These are phyloP conservation scores for Benitochromis conjunctus DNA, from an alignment of 2,113 vertebrate genomes.

Conservation along the genomic window DNA sequence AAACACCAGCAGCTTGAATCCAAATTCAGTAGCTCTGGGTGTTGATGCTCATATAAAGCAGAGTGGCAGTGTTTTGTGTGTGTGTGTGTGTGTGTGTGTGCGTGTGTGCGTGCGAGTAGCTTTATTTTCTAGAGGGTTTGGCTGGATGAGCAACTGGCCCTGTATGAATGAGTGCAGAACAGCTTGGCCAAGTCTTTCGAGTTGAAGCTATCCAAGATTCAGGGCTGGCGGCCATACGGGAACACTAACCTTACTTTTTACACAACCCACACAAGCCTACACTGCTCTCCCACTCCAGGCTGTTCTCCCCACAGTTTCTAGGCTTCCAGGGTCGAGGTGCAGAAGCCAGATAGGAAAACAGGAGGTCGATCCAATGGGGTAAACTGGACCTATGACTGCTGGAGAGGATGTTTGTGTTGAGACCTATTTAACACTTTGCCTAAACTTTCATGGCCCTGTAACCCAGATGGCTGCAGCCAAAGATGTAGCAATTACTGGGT, in stretches of 20 bases:
- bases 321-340: neutral
- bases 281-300: neutral
- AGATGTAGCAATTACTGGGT: neutral
- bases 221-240: slow-evolving; percentile 2
- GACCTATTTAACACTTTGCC: slow-evolving; percentile 41
- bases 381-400: slow-evolving; percentile 12
- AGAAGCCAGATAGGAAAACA: slow-evolving; percentile 14
- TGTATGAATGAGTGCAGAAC: slow-evolving; percentile 45
- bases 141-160: slow-evolving; percentile 31
- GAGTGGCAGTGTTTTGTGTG: neutral
- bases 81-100: neutral
- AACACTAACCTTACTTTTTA: slow-evolving; percentile 11
- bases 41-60: neutral
- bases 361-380: neutral
- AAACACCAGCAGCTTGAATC: slow-evolving; percentile 11
- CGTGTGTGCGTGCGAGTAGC: neutral
- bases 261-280: neutral
- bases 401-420: slow-evolving; percentile 1
- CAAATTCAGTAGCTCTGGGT: slow-evolving; percentile 8
- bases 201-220: slow-evolving; percentile 40
- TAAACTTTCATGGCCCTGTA: neutral
- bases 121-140: slow-evolving; percentile 46
- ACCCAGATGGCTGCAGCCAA: slow-evolving; percentile 15
- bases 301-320: neutral
- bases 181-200: slow-evolving; percentile 14